Evolutionary conservation across 2,888 invertebrate genomes (phyloP), one percentile per base, ranked within the genome.

Genomic region (Erebia aethiops): DNA sequence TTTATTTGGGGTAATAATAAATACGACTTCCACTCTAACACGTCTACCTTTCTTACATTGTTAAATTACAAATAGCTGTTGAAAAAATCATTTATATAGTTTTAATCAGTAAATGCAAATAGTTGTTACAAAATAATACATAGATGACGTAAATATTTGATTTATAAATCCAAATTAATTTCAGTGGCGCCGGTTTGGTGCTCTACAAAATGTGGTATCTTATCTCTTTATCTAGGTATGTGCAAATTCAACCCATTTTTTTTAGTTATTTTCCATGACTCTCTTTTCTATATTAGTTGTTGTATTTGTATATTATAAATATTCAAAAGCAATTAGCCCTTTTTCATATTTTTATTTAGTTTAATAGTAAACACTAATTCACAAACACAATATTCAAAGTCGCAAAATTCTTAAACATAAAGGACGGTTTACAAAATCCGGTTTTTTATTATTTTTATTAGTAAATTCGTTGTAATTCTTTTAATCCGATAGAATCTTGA

Each of bases 191-290:
- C 52, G 49, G 13, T 3, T 49, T 49, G 14, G 5, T 51, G 51
- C 51, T 51, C 51, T n/a, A 51, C 51, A 7, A n/a, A n/a, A 51
- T 51, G 51, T 51, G n/a, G n/a, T 52, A 52, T 52, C 52, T 52
- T 52, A 52, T 52, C 52, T 52, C 16, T 52, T 18, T 16, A 9
- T 9, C 11, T 43, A 43, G 10, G 16, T 16, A 52, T 52, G 16
- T 9, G 52, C 52, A 52, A 52, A 18, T 16, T 16, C n/a, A 2
- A 16, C 16, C n/a, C 52, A 5, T 16, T 16, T n/a, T 52, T 26
- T 51, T 51, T n/a, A 0, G 35, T n/a, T n/a, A n/a, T 51, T 51
- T 51, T 51, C n/a, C 14, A 51, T n/a, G 51, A 51, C 35, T 35
- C 35, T 35, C 35, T 35, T 35, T 35, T 35, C 35, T 35, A 35